Evolutionary conservation across 2,888 invertebrate species (phyloP).

Genomic region (Brachylomia viminalis): DNA sequence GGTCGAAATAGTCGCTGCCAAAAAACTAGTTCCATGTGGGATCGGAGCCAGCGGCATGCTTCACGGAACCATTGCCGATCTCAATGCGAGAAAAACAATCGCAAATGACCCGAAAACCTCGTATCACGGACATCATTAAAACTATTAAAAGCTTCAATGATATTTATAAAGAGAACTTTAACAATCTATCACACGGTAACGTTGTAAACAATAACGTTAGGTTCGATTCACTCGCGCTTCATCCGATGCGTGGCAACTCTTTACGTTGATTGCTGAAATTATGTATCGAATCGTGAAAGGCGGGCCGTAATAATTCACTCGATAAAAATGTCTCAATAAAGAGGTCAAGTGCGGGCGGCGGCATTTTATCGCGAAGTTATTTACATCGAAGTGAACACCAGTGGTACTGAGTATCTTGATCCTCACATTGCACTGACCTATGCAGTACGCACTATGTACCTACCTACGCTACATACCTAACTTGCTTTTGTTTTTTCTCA

Average conservation of each 20-base stretch:
- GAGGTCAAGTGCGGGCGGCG: slow-evolving; percentile 85
- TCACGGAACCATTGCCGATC: slow-evolving; percentile 41
- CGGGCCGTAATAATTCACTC: slow-evolving; percentile 72
- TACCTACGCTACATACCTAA: slow-evolving; percentile 4
- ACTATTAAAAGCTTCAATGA: slow-evolving; percentile 21
- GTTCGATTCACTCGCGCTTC: slow-evolving; percentile 25
- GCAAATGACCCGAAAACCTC: slow-evolving; percentile 38
- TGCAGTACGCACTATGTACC: slow-evolving; percentile 59
- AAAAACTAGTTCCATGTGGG: slow-evolving; percentile 88
- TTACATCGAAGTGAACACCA: slow-evolving; percentile 70
- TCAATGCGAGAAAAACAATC: slow-evolving; percentile 28
- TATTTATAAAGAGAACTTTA: neutral
- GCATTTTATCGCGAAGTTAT: slow-evolving; percentile 75
- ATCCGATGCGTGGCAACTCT: slow-evolving; percentile 67
- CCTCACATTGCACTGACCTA: slow-evolving; percentile 77
- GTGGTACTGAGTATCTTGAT: slow-evolving; percentile 65
- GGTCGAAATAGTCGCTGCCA: slow-evolving; percentile 83
- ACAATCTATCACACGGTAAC: neutral
- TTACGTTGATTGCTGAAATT: slow-evolving; percentile 62
- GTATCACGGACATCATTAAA: slow-evolving; percentile 18
- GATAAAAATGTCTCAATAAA: slow-evolving; percentile 81
- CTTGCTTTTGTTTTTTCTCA: neutral
- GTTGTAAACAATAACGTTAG: slow-evolving; percentile 22
- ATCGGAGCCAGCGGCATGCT: slow-evolving; percentile 72
- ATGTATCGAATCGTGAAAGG: slow-evolving; percentile 66